Base-by-base conservation (phyloP, 1,140 invertebrate genomes). In the Physella acuta region DNA sequence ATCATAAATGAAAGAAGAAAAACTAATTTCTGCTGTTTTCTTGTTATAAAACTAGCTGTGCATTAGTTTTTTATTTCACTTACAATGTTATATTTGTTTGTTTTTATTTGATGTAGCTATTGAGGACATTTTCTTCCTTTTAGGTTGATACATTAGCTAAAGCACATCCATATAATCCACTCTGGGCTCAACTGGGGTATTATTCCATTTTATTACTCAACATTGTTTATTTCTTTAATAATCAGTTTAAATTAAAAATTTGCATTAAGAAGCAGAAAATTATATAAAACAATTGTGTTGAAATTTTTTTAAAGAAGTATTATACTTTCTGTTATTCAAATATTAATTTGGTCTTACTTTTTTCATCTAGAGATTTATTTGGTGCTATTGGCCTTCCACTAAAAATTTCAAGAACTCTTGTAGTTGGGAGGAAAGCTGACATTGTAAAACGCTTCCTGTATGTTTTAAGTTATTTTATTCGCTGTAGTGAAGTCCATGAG, bases 161-260 rank as follows among this genome's bases (percentile, higher is more conserved):
- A 72, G 80, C 83, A 26, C 84, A 86, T 76, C 86, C 86, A 30
- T 84, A 90, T 66, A 94, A 94, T 86, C 92, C 92, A 0, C 78
- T 95, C 0, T 94, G 93, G 93, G 91, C 91, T 0, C 93, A 95
- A 78, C 81, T 95, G 67, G 89, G 89, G 85, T 86, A 78, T n/a
- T n/a, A n/a, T n/a, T n/a, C n/a, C n/a, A n/a, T n/a, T n/a, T n/a
- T n/a, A n/a, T n/a, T n/a, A n/a, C n/a, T n/a, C n/a, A n/a, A n/a
- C n/a, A n/a, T n/a, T n/a, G n/a, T n/a, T n/a, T n/a, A n/a, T n/a
- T n/a, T n/a, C n/a, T n/a, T n/a, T n/a, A n/a, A n/a, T n/a, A n/a
- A n/a, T n/a, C n/a, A n/a, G n/a, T n/a, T n/a, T n/a, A n/a, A n/a
- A n/a, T n/a, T n/a, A n/a, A n/a, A n/a, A n/a, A n/a, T 55, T 66